phyloP scores from a whole-genome alignment of 2,888 invertebrate genomes.

The Tenthredo notha region DNA sequence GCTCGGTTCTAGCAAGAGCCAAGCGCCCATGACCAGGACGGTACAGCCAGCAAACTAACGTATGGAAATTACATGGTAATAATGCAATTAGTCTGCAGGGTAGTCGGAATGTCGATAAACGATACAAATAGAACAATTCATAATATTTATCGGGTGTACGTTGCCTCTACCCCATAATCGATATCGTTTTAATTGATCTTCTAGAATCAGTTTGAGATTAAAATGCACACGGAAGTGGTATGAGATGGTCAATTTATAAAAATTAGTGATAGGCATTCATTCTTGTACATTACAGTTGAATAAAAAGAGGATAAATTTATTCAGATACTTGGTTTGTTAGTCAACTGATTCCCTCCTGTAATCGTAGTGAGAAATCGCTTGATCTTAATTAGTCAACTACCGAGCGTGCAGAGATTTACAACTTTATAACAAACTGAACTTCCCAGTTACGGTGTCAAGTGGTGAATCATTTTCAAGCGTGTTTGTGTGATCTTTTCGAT shows the following conservation, averaged over 20 bases:
- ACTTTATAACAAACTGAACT: constrained; percentile 9
- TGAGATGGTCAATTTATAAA: background rate
- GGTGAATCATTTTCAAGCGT: background rate
- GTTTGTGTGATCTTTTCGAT: background rate
- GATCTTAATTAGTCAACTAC: constrained; percentile 4
- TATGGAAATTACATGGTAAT: constrained; percentile 49
- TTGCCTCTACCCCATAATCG: no score
- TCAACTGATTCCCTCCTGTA: background rate
- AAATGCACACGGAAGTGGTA: background rate
- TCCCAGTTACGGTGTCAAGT: background rate
- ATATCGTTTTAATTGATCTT: no score
- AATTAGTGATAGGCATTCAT: background rate
- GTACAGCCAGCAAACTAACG: constrained; percentile 80
- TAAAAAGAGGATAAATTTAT: background rate
- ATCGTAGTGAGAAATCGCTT: background rate
- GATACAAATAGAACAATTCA: background rate
- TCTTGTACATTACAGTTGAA: background rate
- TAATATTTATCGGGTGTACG: background rate
- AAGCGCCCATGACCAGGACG: constrained; percentile 80
- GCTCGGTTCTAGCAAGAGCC: constrained; percentile 80
- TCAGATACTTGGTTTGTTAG: background rate
- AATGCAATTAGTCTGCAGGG: constrained; percentile 43
- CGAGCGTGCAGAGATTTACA: background rate
- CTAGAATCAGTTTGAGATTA: background rate
- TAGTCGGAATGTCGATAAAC: background rate